Evolutionary conservation across 2,888 invertebrate genomes (phyloP).

Genomic region (Melanostoma scalare): DNA sequence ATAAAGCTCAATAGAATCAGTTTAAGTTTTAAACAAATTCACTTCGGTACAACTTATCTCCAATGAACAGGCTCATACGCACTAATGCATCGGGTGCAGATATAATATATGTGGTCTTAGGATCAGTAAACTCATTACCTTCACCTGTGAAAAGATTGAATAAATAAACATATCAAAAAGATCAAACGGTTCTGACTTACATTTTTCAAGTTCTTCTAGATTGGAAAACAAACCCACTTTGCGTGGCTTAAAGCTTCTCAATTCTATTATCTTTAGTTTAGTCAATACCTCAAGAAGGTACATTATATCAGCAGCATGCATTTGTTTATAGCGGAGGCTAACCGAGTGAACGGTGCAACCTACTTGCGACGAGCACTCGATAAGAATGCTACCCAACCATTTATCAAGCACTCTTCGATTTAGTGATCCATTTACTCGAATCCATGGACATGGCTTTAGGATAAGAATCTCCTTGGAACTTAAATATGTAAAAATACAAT

Average conservation of each 20-base stretch:
- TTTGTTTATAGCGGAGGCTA: constrained; percentile 85
- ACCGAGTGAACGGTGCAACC: constrained; percentile 84
- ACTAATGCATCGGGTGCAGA: constrained; percentile 83
- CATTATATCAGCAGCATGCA: constrained; percentile 84
- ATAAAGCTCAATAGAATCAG: neutral
- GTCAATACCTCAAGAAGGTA: constrained; percentile 83
- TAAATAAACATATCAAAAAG: neutral
- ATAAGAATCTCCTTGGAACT: constrained; percentile 77
- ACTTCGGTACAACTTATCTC: constrained; percentile 83
- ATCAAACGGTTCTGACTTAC: constrained; percentile 10
- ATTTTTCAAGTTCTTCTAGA: constrained; percentile 74
- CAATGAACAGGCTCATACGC: constrained; percentile 84
- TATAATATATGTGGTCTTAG: constrained; percentile 83
- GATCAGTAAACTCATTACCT: constrained; percentile 83
- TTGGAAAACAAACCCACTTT: constrained; percentile 81
- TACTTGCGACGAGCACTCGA: constrained; percentile 86
- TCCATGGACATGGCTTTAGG: constrained; percentile 86
- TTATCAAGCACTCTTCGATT: constrained; percentile 87
- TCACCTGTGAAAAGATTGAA: constrained; percentile 76
- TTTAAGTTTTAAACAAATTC: constrained; percentile 82
- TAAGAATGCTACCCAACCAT: constrained; percentile 87
- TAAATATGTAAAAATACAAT: constrained; percentile 5
- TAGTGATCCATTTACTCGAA: constrained; percentile 87
- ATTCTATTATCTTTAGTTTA: constrained; percentile 82
- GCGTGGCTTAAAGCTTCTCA: constrained; percentile 44